Evolutionary conservation across 2,113 vertebrate species (phyloP), one percentile per base, ranked within the genome.

Genomic region (Coturnix japonica): DNA sequence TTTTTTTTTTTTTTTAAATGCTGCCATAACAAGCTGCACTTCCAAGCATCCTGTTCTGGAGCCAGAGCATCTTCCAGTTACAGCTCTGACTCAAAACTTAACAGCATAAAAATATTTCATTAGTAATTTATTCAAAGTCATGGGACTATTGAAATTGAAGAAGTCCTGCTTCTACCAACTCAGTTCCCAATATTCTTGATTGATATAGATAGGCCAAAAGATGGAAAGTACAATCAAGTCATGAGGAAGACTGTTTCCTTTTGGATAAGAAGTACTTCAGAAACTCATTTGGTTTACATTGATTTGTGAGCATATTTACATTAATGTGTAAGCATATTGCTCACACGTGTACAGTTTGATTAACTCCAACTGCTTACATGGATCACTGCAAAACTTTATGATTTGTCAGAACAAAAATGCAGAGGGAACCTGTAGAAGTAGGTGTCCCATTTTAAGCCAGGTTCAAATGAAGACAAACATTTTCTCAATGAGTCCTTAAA

Each of bases 271-370:
- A 78, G 30, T 66, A 46, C 70, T 37, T 6, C 60, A 91, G 31
- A 86, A 95, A 79, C 4, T 84, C 60, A 76, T 71, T 76, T 83
- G 30, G 35, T 79, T 95, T 54, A 46, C 30, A 65, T 85, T 81
- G 20, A 83, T 95, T 93, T 91, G 76, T 21, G n/a, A n/a, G n/a
- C n/a, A n/a, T n/a, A n/a, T n/a, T n/a, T n/a, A n/a, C n/a, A n/a
- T n/a, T n/a, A n/a, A n/a, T n/a, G n/a, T n/a, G n/a, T n/a, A n/a
- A 59, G 65, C 8, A 90, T 71, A 71, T 70, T 90, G 83, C 60
- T 69, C 21, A 74, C 72, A 76, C 18, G 1, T 82, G 67, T 67
- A 73, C 33, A 67, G 14, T 30, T 46, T 67, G 33, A 90, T 63
- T 64, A 67, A 92, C 11, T 85, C 59, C 72, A 90, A 14, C 65